Conservation (phyloP, 1,140 invertebrate genomes). For the Bicyclus anynana region DNA sequence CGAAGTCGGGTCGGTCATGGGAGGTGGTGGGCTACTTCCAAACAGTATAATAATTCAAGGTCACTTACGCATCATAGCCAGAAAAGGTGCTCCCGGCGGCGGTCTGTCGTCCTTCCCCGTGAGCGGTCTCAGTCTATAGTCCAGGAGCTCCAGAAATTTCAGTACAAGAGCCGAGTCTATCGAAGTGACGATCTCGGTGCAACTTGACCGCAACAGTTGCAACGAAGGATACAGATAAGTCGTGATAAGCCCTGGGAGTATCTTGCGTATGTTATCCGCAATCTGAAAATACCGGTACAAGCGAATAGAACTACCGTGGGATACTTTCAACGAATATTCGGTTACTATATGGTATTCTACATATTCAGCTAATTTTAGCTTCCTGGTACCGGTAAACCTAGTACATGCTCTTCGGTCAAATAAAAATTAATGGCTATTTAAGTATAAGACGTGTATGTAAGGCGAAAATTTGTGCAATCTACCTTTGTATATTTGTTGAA, state of each 20-base stretch:
- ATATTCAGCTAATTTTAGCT: too few relatives aligned
- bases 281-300: constrained; percentile 50
- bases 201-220: constrained; percentile 63
- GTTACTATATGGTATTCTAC: background rate
- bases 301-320: too few relatives aligned
- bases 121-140: constrained; percentile 77
- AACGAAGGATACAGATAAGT: constrained; percentile 79
- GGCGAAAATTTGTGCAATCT: too few relatives aligned
- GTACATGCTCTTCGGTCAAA: too few relatives aligned
- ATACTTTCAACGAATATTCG: too few relatives aligned
- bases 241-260: constrained; percentile 73
- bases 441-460: too few relatives aligned
- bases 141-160: constrained; percentile 79
- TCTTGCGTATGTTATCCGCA: constrained; percentile 57
- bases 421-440: too few relatives aligned
- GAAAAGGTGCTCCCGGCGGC: constrained; percentile 66
- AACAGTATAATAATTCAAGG: background rate
- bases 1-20: too few relatives aligned
- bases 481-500: too few relatives aligned
- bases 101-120: constrained; percentile 77
- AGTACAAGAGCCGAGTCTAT: constrained; percentile 79
- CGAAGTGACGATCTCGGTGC: constrained; percentile 78
- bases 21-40: too few relatives aligned
- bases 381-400: too few relatives aligned
- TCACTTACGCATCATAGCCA: constrained; percentile 77